phyloP scores from a whole-genome alignment of 1,140 invertebrate genomes.

The Aphaenogaster floridana region DNA sequence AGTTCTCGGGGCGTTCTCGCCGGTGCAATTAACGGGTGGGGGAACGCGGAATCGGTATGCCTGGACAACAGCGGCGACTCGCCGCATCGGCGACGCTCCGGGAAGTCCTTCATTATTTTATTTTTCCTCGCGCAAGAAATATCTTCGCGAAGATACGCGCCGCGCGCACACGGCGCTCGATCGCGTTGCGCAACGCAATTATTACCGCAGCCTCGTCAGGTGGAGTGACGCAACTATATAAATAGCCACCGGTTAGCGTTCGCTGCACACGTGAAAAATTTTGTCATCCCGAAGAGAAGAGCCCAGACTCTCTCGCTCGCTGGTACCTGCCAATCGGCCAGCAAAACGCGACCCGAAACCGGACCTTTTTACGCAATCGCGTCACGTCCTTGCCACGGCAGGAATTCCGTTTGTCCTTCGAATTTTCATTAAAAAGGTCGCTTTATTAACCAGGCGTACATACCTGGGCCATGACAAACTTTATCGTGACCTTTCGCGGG shows the following conservation, averaged over 20 bases:
- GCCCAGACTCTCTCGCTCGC: slow-evolving; percentile 1
- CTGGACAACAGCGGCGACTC: neutral
- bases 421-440: slow-evolving; percentile 33
- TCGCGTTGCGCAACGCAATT: slow-evolving; percentile 64
- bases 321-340: neutral
- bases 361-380: slow-evolving; percentile 34
- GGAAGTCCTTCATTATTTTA: slow-evolving; percentile 37
- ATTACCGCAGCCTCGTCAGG: slow-evolving; percentile 65
- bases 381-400: slow-evolving; percentile 23
- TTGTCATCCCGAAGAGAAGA: slow-evolving; percentile 50
- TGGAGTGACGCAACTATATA: slow-evolving; percentile 68
- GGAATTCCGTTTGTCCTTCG: slow-evolving; percentile 28
- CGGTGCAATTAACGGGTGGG: neutral
- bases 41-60: neutral
- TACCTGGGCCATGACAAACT: slow-evolving; percentile 4
- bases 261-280: slow-evolving; percentile 61
- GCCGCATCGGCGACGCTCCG: neutral
- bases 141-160: slow-evolving; percentile 31
- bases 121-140: slow-evolving; percentile 9
- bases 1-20: neutral
- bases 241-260: slow-evolving; percentile 58
- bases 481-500: slow-evolving; percentile 37
- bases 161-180: slow-evolving; percentile 3
- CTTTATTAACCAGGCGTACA: neutral
- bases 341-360: slow-evolving; percentile 23